Conservation (phyloP, 2,797 vertebrate genomes). For the Typhlichthys subterraneus region DNA sequence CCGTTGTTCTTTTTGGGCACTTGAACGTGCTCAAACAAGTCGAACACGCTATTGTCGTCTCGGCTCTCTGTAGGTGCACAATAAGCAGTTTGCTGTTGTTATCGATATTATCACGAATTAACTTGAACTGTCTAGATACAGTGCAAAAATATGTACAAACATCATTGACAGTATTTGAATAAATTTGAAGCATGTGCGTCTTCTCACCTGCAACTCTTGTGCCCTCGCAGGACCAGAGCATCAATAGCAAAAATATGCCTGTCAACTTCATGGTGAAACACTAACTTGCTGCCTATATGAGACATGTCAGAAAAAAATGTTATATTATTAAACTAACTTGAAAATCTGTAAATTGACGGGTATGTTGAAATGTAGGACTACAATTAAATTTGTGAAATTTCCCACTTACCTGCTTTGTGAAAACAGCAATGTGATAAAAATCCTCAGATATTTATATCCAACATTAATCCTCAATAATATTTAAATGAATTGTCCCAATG, state of each 20-base stretch:
- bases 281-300: constrained; percentile 47
- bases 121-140: background rate
- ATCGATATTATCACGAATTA: constrained; percentile 1
- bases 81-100: constrained; percentile 41
- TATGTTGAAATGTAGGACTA: background rate
- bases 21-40: constrained; percentile 89
- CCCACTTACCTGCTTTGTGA: constrained; percentile 62
- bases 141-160: background rate
- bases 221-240: constrained; percentile 75
- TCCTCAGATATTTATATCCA: constrained; percentile 45
- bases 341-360: background rate
- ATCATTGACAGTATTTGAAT: background rate
- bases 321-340: background rate
- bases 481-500: constrained; percentile 17
- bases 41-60: constrained; percentile 86
- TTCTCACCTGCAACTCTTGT: constrained; percentile 87
- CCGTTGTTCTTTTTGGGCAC: constrained; percentile 89
- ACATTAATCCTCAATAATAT: constrained; percentile 51
- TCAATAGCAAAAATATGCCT: constrained; percentile 81
- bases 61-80: constrained; percentile 69
- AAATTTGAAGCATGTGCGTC: background rate
- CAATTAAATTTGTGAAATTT: background rate
- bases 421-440: constrained; percentile 40
- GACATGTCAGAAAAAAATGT: constrained; percentile 5
- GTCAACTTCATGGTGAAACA: constrained; percentile 80